These are phyloP conservation scores for Scomber scombrus DNA, from an alignment of 2,113 vertebrate genomes.

Conservation along the genomic window DNA sequence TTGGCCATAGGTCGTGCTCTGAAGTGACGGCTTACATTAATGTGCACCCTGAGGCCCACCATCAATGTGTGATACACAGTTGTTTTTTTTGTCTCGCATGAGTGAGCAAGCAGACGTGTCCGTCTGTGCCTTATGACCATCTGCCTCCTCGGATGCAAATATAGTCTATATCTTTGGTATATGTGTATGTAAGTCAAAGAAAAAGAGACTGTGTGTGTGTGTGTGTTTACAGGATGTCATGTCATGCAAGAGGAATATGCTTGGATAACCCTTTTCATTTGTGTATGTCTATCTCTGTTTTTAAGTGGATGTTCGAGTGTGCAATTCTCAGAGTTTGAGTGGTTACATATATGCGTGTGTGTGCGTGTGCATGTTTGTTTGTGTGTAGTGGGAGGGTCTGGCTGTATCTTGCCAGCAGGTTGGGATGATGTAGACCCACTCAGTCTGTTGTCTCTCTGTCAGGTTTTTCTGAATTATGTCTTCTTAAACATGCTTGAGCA, in stretches of 20 bases:
- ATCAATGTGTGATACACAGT: slow-evolving; percentile 55
- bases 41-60: slow-evolving; percentile 68
- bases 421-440: slow-evolving; percentile 50
- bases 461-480: slow-evolving; percentile 27
- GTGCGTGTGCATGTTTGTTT: slow-evolving; percentile 26
- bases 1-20: slow-evolving; percentile 69
- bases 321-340: slow-evolving; percentile 25
- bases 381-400: slow-evolving; percentile 41
- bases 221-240: slow-evolving; percentile 55
- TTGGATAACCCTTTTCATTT: slow-evolving; percentile 46
- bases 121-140: slow-evolving; percentile 68
- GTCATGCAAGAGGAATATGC: slow-evolving; percentile 64
- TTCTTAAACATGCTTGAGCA: slow-evolving; percentile 16
- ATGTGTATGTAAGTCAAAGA: slow-evolving; percentile 27
- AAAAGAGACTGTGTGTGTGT: slow-evolving; percentile 3
- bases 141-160: slow-evolving; percentile 67
- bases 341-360: slow-evolving; percentile 24
- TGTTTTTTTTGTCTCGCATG: slow-evolving; percentile 55
- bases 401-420: slow-evolving; percentile 45
- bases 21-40: slow-evolving; percentile 76
- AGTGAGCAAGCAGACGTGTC: slow-evolving; percentile 72
- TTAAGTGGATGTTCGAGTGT: slow-evolving; percentile 27
- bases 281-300: slow-evolving; percentile 6
- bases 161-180: slow-evolving; percentile 42
- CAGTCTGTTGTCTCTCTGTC: slow-evolving; percentile 22